A percentile compares a stretch with the other conserved stretches of the same genome.
These are phyloP conservation scores for Amphiprion ocellaris DNA, from an alignment of 2,113 vertebrate genomes.

Conservation along the genomic window DNA sequence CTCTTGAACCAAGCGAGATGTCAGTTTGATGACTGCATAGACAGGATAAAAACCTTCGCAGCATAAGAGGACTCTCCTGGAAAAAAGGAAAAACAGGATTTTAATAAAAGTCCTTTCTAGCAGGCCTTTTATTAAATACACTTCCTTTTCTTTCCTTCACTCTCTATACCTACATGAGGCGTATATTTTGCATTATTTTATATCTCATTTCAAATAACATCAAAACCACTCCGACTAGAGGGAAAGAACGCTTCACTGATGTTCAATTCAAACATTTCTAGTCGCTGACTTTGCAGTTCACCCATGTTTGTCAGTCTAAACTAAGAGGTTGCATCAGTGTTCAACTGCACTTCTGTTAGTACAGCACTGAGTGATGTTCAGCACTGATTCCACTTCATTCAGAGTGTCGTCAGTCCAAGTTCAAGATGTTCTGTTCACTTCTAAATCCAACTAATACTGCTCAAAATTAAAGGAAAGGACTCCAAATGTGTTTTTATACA, in stretches of 20 bases:
- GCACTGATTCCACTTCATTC: too few relatives aligned
- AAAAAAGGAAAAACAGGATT: not conserved
- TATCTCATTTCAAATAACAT: not conserved
- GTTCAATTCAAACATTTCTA: too few relatives aligned
- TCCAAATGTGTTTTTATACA: too few relatives aligned
- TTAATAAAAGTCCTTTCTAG: not conserved
- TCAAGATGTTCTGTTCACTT: too few relatives aligned
- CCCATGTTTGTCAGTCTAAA: too few relatives aligned
- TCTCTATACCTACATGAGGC: not conserved
- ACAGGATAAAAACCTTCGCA: conserved; percentile 33
- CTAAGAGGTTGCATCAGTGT: too few relatives aligned
- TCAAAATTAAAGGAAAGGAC: too few relatives aligned
- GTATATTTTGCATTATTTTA: not conserved
- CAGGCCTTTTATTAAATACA: not conserved
- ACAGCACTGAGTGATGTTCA: too few relatives aligned
- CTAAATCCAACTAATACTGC: too few relatives aligned
- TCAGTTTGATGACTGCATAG: conserved; percentile 54
- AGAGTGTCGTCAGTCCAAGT: too few relatives aligned
- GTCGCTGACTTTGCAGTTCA: too few relatives aligned
- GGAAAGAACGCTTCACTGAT: not conserved
- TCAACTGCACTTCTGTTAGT: too few relatives aligned
- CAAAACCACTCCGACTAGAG: not conserved
- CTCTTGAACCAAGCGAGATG: conserved; percentile 51
- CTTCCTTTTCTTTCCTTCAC: not conserved
- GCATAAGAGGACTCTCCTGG: conserved; percentile 8